Base-by-base conservation (phyloP, 2,888 invertebrate genomes). In the Oxytorus armatus region DNA sequence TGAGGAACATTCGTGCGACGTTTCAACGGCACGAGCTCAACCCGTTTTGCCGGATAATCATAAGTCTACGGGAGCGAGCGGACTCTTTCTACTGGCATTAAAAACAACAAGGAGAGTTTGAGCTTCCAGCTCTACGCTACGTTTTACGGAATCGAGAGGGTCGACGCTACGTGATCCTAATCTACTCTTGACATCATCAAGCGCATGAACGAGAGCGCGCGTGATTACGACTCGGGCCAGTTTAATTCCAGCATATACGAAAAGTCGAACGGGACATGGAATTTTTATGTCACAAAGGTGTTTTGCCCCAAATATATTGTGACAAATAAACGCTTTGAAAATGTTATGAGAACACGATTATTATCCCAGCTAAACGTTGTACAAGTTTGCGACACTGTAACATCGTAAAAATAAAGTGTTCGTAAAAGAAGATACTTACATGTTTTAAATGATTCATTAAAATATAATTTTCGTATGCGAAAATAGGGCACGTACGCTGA, bases 11-110 rank as follows among this genome's bases (percentile, higher is more conserved):
- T 44, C 59, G 36, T 36, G 68, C 47, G 75, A 66, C 51, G 69
- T 68, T 51, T 59, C 36, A 74, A 81, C 76, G 81, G 81, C 81
- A 81, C 81, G 81, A 74, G 81, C 74, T 77, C 59, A 77, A 74
- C 81, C 69, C 77, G 77, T 81, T 81, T 77, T 23, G 42, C 53
- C 29, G 59, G 77, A 65, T n/a, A n/a, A n/a, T 77, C 74, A 77
- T 68, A 74, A 77, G 44, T 74, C 80, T 69, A 36, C 25, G 36
- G 33, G 68, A 39, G 21, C 68, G 42, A 36, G 55, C 53, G 5
- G 39, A 42, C 65, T 69, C 65, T 77, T 65, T 74, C 59, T 11
- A 68, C 47, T 39, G 10, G 47, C 23, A n/a, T 39, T 1, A 42
- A 59, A 14, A 39, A 16, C 21, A 25, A 23, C 36, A n/a, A 68